These are phyloP conservation scores for Micromussa lordhowensis DNA, from an alignment of 92 coral and sea anemone genomes.

Conservation along the genomic window DNA sequence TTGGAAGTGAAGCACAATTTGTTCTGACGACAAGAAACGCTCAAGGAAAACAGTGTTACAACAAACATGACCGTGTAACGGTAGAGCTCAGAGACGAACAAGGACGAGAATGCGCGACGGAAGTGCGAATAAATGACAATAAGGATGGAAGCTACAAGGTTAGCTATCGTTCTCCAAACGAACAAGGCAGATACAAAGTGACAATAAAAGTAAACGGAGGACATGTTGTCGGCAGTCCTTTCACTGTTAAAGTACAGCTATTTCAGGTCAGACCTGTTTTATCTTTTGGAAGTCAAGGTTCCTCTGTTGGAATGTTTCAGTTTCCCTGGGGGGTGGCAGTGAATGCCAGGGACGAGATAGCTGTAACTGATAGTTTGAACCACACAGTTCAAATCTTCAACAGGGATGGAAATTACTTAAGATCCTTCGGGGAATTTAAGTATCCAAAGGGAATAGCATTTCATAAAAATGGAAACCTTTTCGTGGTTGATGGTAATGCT, in stretches of 20 bases:
- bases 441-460: background rate
- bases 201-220: slow-evolving; percentile 1
- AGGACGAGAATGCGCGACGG: background rate
- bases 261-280: slow-evolving; percentile 16
- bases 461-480: too few species aligned
- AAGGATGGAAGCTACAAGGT: background rate
- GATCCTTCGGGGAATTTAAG: background rate
- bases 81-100: background rate
- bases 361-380: background rate
- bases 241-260: background rate
- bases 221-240: background rate
- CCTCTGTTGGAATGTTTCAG: background rate
- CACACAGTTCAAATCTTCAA: slow-evolving; percentile 8
- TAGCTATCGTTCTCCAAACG: background rate
- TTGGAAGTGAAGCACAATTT: background rate
- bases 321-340: background rate
- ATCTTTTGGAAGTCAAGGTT: background rate
- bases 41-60: background rate
- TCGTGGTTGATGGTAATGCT: too few species aligned
- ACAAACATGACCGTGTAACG: background rate
- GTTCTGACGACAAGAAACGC: background rate
- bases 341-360: slow-evolving; percentile 1
- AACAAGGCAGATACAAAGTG: background rate
- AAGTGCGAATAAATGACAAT: background rate
- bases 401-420: slow-evolving; percentile 2